These are phyloP conservation scores for Labia minor DNA, from an alignment of 2,888 invertebrate species.

Conservation along the genomic window DNA sequence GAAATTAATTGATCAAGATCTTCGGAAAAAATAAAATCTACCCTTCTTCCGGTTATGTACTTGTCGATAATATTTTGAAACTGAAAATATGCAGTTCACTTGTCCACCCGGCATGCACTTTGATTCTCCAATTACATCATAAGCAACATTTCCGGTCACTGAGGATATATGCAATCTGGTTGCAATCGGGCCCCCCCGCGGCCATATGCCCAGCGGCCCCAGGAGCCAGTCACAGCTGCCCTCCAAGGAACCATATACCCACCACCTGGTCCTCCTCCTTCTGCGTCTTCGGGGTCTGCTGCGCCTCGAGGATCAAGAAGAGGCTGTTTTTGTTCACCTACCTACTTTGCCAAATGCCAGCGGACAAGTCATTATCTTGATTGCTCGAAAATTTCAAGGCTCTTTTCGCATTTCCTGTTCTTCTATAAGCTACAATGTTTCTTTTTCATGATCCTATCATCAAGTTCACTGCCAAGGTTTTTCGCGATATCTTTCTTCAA, in stretches of 20 bases:
- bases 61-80: too few relatives aligned
- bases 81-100: neutral
- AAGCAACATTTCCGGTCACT: neutral
- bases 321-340: constrained; percentile 13
- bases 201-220: constrained; percentile 1
- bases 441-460: constrained; percentile 1
- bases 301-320: constrained; percentile 13
- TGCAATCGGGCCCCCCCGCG: constrained; percentile 6
- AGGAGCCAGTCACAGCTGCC: neutral
- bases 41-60: too few relatives aligned
- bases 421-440: neutral
- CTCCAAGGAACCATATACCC: neutral
- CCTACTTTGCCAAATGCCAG: constrained; percentile 8
- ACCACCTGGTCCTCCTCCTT: neutral
- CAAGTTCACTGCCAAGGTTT: constrained; percentile 1
- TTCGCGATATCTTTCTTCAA: neutral
- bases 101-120: neutral
- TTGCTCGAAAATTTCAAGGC: neutral
- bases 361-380: neutral
- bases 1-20: too few relatives aligned
- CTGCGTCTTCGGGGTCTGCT: neutral
- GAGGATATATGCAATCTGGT: constrained; percentile 2
- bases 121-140: neutral
- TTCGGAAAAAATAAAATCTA: too few relatives aligned
- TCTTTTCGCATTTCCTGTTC: constrained; percentile 3